Conservation (phyloP, 2,113 vertebrate genomes). For the Apeltes quadracus region DNA sequence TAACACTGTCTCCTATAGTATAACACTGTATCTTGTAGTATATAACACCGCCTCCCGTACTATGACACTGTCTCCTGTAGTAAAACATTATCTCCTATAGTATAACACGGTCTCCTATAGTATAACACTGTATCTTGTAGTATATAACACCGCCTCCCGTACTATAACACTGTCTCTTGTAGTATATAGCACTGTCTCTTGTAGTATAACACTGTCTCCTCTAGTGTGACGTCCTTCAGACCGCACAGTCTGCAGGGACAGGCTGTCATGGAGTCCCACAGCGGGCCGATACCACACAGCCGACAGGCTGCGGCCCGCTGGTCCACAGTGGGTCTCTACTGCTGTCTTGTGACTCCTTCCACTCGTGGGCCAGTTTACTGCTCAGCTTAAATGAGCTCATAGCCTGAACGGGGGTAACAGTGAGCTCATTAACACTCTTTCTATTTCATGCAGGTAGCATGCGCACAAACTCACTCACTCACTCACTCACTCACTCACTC, state of each 20-base stretch:
- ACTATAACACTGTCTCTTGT: too few species aligned
- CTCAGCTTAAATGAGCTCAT: conserved; percentile 9
- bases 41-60: too few species aligned
- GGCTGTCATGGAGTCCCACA: conserved; percentile 1
- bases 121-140: too few species aligned
- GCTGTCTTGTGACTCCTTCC: conserved; percentile 57
- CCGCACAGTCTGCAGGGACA: neutral
- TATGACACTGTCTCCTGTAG: too few species aligned
- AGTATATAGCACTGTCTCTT: too few species aligned
- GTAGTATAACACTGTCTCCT: neutral
- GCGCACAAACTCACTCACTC: neutral
- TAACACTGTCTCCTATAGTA: too few species aligned
- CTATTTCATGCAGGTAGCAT: neutral
- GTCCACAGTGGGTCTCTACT: conserved; percentile 46
- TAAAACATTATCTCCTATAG: too few species aligned
- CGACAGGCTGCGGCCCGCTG: conserved; percentile 5
- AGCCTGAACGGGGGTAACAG: conserved; percentile 5
- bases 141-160: too few species aligned
- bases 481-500: neutral
- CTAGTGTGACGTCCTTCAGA: neutral
- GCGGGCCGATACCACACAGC: neutral
- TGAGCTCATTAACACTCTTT: conserved; percentile 36
- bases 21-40: too few species aligned
- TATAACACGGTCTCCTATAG: too few species aligned
- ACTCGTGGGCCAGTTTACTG: conserved; percentile 30